These are phyloP conservation scores for Danio rerio DNA, from an alignment of 2,113 vertebrate genomes.

Conservation along the genomic window DNA sequence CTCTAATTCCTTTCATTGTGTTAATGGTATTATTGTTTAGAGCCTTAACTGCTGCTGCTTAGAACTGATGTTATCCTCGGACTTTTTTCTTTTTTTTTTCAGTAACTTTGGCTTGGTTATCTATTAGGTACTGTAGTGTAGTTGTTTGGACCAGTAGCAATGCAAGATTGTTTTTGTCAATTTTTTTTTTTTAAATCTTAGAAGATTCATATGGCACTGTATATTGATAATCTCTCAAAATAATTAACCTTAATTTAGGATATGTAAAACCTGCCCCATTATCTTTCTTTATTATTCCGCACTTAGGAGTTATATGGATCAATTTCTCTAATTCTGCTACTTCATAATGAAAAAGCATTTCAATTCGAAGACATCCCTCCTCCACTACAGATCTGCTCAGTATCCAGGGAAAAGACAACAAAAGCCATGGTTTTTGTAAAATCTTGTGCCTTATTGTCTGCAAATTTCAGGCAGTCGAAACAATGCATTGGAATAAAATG, in stretches of 20 bases:
- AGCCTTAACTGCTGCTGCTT: constrained; percentile 28
- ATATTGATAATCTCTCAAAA: constrained; percentile 9
- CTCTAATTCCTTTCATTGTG: constrained; percentile 60
- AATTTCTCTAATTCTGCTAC: not conserved
- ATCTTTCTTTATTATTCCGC: constrained; percentile 23
- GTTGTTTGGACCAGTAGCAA: not conserved
- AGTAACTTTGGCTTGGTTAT: not conserved
- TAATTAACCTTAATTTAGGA: constrained; percentile 1
- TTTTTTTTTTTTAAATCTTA: not conserved
- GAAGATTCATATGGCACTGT: constrained; percentile 1
- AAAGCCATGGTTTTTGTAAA: constrained; percentile 3
- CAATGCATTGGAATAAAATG: constrained; percentile 10
- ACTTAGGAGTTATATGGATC: not conserved
- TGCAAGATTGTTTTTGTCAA: not conserved
- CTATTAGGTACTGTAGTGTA: constrained; percentile 13
- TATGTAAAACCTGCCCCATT: not conserved
- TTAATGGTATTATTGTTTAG: constrained; percentile 63
- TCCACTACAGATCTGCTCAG: not conserved
- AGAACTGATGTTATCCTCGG: not conserved
- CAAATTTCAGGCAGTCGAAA: not conserved
- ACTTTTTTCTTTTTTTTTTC: not conserved
- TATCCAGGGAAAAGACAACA: not conserved
- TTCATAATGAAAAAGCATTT: constrained; percentile 10
- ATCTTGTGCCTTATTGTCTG: constrained; percentile 21
- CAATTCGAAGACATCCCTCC: not conserved